Percentiles rank a stretch among this genome's conserved stretches.
Conservation (phyloP, 1,140 invertebrate genomes). For the Drosophila willistoni region DNA sequence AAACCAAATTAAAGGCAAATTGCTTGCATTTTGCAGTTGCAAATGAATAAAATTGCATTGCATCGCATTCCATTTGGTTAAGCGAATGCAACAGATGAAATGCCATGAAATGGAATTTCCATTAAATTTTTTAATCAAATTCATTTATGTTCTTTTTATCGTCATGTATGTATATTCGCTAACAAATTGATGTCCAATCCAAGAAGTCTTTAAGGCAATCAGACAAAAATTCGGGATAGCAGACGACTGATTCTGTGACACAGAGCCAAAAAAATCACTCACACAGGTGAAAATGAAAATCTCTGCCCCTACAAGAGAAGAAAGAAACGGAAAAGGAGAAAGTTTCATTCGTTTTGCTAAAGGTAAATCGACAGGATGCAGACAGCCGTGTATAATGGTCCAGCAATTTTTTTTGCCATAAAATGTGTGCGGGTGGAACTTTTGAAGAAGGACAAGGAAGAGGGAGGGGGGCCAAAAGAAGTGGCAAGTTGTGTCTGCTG, state of each 20-base stretch:
- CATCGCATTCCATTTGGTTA: too few species aligned
- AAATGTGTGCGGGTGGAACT: slow-evolving; percentile 24
- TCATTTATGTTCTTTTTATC: background rate
- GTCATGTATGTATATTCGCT: background rate
- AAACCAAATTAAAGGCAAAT: slow-evolving; percentile 1
- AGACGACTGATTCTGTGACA: background rate
- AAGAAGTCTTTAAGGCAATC: slow-evolving; percentile 4
- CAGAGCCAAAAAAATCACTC: background rate
- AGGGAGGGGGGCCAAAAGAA: background rate
- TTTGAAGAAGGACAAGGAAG: background rate
- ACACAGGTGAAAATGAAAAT: background rate
- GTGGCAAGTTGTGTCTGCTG: background rate
- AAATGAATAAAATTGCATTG: background rate
- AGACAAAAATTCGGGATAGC: background rate
- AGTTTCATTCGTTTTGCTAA: slow-evolving; percentile 12
- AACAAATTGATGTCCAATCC: background rate
- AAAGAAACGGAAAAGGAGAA: background rate
- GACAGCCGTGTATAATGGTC: slow-evolving; percentile 38
- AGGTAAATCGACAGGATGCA: slow-evolving; percentile 55
- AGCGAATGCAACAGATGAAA: background rate
- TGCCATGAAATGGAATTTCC: too few species aligned
- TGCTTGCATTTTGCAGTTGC: background rate
- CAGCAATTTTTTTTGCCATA: slow-evolving; percentile 24
- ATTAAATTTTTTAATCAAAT: background rate
- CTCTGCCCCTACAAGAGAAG: background rate